phyloP scores from a whole-genome alignment of 2,888 invertebrate species.

The Lithophane ornitopus region DNA sequence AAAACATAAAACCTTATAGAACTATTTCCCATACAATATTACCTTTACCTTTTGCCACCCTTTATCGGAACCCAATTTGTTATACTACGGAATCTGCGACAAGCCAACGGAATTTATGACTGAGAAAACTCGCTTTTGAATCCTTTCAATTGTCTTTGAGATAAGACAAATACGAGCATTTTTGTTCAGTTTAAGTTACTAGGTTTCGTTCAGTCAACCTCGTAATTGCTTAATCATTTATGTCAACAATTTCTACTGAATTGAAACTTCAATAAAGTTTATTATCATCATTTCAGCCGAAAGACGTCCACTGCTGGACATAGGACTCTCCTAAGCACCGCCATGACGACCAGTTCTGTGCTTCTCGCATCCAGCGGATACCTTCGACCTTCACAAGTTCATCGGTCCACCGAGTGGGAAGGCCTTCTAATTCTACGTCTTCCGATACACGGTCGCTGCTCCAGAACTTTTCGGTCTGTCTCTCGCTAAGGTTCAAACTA shows the following conservation, averaged over 20 bases:
- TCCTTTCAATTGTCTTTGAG: constrained; percentile 64
- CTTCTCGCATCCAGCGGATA: neutral
- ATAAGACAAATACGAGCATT: constrained; percentile 55
- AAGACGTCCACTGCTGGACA: neutral
- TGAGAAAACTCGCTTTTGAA: constrained; percentile 55
- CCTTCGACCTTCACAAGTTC: neutral
- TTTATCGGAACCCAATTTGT: constrained; percentile 64
- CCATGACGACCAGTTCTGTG: neutral
- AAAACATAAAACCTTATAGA: constrained; percentile 29
- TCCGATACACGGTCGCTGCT: too few relatives aligned
- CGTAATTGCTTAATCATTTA: neutral
- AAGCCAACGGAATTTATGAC: constrained; percentile 61
- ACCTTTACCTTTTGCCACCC: constrained; percentile 38
- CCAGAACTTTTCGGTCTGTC: too few relatives aligned
- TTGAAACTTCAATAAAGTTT: neutral
- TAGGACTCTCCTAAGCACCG: neutral
- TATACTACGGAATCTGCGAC: constrained; percentile 56
- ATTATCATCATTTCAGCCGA: neutral
- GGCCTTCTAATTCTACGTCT: neutral
- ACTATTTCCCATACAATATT: constrained; percentile 50
- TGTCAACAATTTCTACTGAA: neutral
- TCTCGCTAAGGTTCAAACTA: neutral
- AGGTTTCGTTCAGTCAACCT: neutral
- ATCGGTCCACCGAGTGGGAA: neutral
- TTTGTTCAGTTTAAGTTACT: constrained; percentile 34